Conservation (phyloP, 2,797 vertebrate species). For the Betta splendens region DNA sequence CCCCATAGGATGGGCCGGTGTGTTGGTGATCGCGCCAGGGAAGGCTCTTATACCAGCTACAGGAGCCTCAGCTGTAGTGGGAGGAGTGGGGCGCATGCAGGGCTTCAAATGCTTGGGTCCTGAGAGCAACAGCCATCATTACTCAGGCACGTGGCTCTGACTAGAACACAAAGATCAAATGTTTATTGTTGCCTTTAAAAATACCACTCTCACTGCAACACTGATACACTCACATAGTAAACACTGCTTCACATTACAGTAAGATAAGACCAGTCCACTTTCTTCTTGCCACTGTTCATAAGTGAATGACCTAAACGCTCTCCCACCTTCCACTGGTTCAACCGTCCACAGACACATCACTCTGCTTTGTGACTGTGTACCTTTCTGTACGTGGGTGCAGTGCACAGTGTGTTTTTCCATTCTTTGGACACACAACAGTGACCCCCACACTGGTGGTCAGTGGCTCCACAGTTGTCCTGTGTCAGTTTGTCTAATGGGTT, state of each 20-base stretch:
- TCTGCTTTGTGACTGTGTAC: too few species aligned
- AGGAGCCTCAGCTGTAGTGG: conserved; percentile 19
- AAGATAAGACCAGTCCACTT: too few species aligned
- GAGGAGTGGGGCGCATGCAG: conserved; percentile 38
- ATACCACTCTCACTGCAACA: too few species aligned
- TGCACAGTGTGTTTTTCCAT: not conserved
- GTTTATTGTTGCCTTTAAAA: too few species aligned
- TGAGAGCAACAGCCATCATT: conserved; percentile 11
- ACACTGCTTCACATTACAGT: too few species aligned
- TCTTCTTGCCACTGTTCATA: too few species aligned
- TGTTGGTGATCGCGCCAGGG: conserved; percentile 18
- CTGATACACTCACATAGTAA: too few species aligned
- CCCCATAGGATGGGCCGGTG: conserved; percentile 21
- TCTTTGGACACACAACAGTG: not conserved
- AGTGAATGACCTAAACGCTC: too few species aligned
- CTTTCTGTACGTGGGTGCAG: not conserved
- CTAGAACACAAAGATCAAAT: too few species aligned
- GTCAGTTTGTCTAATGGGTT: conserved; percentile 80
- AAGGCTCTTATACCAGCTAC: conserved; percentile 54
- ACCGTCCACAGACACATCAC: too few species aligned
- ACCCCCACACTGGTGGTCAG: not conserved
- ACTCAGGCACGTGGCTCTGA: not conserved
- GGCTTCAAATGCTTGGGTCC: conserved; percentile 30
- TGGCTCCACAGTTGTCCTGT: conserved; percentile 36
- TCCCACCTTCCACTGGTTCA: too few species aligned